Conservation (phyloP, 2,797 vertebrate species). For the Simalia tracyae region DNA sequence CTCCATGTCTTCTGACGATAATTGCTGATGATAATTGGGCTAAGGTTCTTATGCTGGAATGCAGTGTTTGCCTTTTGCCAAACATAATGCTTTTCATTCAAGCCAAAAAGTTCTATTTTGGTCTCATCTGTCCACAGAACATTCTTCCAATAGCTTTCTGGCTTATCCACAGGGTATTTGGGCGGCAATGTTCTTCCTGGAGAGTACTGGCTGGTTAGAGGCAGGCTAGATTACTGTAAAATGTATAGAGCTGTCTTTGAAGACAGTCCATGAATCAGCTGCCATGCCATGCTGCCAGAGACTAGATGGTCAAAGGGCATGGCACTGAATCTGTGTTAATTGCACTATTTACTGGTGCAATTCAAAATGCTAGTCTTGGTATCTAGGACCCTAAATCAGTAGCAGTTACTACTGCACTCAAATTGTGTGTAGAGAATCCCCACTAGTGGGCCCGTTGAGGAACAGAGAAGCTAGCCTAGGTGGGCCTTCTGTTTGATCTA, state of each 20-base stretch:
- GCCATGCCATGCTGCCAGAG: not conserved
- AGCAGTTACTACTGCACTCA: not conserved
- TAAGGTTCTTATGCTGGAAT: too few relatives aligned
- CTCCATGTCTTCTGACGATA: not conserved
- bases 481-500: not conserved
- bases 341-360: not conserved
- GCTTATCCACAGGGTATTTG: not conserved
- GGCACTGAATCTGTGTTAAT: not conserved
- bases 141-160: not conserved
- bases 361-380: not conserved
- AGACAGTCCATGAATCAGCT: not conserved
- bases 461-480: not conserved
- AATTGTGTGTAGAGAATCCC: not conserved
- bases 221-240: not conserved
- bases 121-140: not conserved
- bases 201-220: not conserved
- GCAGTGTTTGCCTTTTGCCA: too few relatives aligned
- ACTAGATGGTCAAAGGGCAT: not conserved
- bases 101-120: not conserved
- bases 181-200: not conserved
- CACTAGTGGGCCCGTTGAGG: not conserved
- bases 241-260: not conserved
- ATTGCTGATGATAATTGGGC: too few relatives aligned
- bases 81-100: not conserved
- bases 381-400: not conserved